phyloP scores from a whole-genome alignment of 1,140 invertebrate species.

The Drosophila sp. region DNA sequence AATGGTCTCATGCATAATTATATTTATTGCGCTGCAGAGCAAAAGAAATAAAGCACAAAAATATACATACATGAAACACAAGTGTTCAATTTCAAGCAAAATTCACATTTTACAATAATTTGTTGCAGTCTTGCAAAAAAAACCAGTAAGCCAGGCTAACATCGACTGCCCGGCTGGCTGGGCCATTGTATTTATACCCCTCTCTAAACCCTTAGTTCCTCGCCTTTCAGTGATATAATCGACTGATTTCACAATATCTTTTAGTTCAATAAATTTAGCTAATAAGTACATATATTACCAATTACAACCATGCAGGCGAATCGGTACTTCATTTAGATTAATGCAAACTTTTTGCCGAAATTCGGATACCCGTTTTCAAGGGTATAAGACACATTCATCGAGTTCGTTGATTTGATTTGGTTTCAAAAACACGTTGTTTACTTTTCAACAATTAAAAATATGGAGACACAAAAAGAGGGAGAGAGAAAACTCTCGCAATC shows the following conservation, averaged over 20 bases:
- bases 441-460: constrained; percentile 66
- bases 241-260: too few relatives aligned
- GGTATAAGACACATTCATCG: constrained; percentile 7
- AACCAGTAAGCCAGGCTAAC: background rate
- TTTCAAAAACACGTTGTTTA: constrained; percentile 70
- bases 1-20: constrained; percentile 40
- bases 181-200: too few relatives aligned
- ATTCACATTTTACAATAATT: constrained; percentile 44
- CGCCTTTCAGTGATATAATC: too few relatives aligned
- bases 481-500: constrained; percentile 12
- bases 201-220: too few relatives aligned
- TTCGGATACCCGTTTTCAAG: background rate
- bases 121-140: constrained; percentile 59
- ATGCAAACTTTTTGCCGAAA: background rate
- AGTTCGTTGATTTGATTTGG: constrained; percentile 45
- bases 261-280: too few relatives aligned
- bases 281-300: too few relatives aligned
- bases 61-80: constrained; percentile 1
- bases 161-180: too few relatives aligned
- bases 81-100: constrained; percentile 55
- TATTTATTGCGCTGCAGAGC: constrained; percentile 47
- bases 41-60: constrained; percentile 6
- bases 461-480: constrained; percentile 47
- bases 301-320: too few relatives aligned
- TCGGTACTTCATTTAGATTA: too few relatives aligned